Base-by-base conservation (phyloP, 2,888 invertebrate species). In the Nysson spinosus region DNA sequence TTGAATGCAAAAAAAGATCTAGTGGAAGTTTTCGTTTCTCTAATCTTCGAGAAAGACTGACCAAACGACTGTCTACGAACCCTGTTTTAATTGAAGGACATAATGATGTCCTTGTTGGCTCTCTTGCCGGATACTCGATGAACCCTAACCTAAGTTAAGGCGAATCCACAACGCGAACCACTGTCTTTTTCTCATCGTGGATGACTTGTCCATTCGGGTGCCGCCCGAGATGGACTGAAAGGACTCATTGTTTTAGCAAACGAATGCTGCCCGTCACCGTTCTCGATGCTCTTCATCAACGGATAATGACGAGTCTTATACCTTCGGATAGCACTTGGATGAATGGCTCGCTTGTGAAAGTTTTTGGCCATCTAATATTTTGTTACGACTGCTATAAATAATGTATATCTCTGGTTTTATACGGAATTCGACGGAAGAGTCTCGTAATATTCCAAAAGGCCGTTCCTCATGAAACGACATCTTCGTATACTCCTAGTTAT, bases 251-350 rank as follows among this genome's bases (percentile, higher is more conserved):
- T 84, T 79, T 82, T 64, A 69, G 57, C 61, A 66, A 56, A 54
- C 72, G 60, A 66, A 67, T 62, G 50, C 70, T 47, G 67, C 72
- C 70, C 77, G 73, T 77, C 77, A 78, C 76, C 75, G 68, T 67
- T 69, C 73, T 71, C 75, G 78, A 77, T 79, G 79, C 80, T 79
- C 80, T 80, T 80, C 83, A 79, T 83, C 78, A 75, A 58, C 69
- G 69, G 72, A 83, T 78, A 83, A 82, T 79, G 81, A 83, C 69
- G 78, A 78, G 78, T 81, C 80, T 83, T 79, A 69, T 81, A 78
- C 74, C 75, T 77, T 71, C 67, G 46, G 66, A 71, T 77, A 58
- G 69, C 60, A 54, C 11, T 35, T 40, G 72, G 66, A 78, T 78
- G 77, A 77, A 78, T 76, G 62, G 60, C 26, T 35, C 70, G 71